These are phyloP conservation scores for Heterodera schachtii DNA, from an alignment of 1,140 invertebrate species.

Conservation along the genomic window DNA sequence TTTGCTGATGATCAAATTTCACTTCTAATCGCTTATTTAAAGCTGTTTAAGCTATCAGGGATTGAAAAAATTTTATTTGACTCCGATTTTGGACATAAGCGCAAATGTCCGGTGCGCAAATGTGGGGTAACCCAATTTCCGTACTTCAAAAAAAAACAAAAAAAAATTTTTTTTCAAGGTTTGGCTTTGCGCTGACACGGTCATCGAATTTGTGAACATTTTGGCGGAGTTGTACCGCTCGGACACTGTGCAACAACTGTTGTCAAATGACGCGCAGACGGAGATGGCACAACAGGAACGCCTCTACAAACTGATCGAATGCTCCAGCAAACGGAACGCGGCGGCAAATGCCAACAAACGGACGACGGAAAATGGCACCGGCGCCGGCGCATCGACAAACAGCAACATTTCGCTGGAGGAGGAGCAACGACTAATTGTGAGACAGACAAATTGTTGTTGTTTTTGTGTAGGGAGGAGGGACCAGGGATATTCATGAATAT, in stretches of 20 bases:
- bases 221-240: slow-evolving; percentile 44
- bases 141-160: too few relatives aligned
- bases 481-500: too few relatives aligned
- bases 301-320: slow-evolving; percentile 15
- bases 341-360: background rate
- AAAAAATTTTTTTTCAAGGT: slow-evolving; percentile 36
- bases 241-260: slow-evolving; percentile 26
- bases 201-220: slow-evolving; percentile 48
- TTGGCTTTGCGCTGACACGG: slow-evolving; percentile 51
- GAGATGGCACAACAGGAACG: slow-evolving; percentile 33
- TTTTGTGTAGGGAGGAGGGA: too few relatives aligned
- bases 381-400: background rate
- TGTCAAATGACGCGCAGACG: slow-evolving; percentile 1
- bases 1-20: too few relatives aligned
- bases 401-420: slow-evolving; percentile 26
- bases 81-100: too few relatives aligned
- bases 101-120: too few relatives aligned
- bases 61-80: too few relatives aligned
- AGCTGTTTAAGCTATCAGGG: too few relatives aligned
- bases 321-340: slow-evolving; percentile 4
- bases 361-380: background rate
- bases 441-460: background rate
- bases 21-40: too few relatives aligned
- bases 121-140: too few relatives aligned
- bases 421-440: slow-evolving; percentile 32